phyloP scores from a whole-genome alignment of 2,888 invertebrate genomes.

The Cremastinae sp. region DNA sequence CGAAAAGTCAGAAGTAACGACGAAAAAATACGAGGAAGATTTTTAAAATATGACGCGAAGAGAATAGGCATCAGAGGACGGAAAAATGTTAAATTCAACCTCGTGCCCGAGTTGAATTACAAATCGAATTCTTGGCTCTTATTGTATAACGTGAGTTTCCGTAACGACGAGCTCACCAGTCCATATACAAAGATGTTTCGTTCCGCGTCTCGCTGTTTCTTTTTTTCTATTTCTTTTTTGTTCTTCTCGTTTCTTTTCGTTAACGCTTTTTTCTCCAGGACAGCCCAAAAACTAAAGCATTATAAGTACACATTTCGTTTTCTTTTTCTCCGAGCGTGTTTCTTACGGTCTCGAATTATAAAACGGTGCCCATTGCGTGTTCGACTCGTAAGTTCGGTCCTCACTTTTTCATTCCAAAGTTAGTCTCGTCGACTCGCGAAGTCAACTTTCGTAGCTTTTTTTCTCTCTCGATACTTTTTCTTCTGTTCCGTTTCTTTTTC shows the following conservation, averaged over 20 bases:
- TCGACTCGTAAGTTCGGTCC: conserved; percentile 24
- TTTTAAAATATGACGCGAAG: conserved; percentile 12
- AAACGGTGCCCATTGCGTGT: conserved; percentile 8
- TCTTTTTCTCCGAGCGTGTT: not conserved
- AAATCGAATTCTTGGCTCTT: conserved; percentile 32
- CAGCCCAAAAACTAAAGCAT: conserved; percentile 14
- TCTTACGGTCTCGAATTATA: not conserved
- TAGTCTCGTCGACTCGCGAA: conserved; percentile 34
- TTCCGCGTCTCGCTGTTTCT: not conserved
- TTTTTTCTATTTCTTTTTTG: not conserved
- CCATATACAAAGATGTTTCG: not conserved
- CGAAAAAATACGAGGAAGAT: conserved; percentile 15
- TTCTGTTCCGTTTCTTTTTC: not conserved
- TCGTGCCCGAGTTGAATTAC: conserved; percentile 38
- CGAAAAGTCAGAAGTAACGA: not conserved
- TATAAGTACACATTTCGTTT: conserved; percentile 12
- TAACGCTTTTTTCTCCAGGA: too few species aligned
- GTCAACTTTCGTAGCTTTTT: conserved; percentile 43
- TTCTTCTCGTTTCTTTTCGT: too few species aligned
- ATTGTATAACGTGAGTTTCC: conserved; percentile 11
- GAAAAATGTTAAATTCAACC: conserved; percentile 12
- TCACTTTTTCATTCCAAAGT: conserved; percentile 38
- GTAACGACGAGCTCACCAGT: not conserved
- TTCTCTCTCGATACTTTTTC: conserved; percentile 13
- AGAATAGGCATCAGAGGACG: conserved; percentile 20